Conservation (phyloP, 2,888 invertebrate species). For the Caenorhabditis angaria region DNA sequence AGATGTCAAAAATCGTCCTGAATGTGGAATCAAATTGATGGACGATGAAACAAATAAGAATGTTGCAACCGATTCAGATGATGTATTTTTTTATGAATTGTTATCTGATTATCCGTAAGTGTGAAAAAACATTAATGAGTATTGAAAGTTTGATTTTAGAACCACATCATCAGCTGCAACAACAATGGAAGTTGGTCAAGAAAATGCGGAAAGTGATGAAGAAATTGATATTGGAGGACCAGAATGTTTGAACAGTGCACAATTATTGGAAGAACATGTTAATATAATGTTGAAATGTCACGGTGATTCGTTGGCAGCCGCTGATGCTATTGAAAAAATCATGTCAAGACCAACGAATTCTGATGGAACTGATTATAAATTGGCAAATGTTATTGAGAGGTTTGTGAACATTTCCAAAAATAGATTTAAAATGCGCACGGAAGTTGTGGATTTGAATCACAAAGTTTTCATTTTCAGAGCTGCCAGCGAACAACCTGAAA, state of each 20-base stretch:
- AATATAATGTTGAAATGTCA: not conserved
- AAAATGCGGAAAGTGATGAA: not conserved
- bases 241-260: not conserved
- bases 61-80: not conserved
- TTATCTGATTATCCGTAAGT: conserved; percentile 13
- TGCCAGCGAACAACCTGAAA: conserved; percentile 17
- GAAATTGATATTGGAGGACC: conserved; percentile 7
- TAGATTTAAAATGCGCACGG: not conserved
- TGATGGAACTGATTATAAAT: not conserved
- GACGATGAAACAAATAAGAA: not conserved
- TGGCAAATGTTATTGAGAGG: conserved; percentile 5
- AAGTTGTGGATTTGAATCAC: not conserved
- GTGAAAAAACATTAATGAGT: not conserved
- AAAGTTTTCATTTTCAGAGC: not conserved
- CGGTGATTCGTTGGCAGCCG: conserved; percentile 6
- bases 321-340: conserved; percentile 4
- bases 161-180: not conserved
- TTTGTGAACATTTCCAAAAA: not conserved
- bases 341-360: not conserved
- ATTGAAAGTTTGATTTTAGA: not conserved
- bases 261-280: not conserved
- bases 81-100: conserved; percentile 6
- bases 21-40: conserved; percentile 6
- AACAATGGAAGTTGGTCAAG: not conserved
- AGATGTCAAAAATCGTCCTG: conserved; percentile 11